A percentile compares a stretch with the other conserved stretches of the same genome.
These are phyloP conservation scores for Tarsius wallacei DNA, from an alignment of 2,797 vertebrate genomes.

Conservation along the genomic window DNA sequence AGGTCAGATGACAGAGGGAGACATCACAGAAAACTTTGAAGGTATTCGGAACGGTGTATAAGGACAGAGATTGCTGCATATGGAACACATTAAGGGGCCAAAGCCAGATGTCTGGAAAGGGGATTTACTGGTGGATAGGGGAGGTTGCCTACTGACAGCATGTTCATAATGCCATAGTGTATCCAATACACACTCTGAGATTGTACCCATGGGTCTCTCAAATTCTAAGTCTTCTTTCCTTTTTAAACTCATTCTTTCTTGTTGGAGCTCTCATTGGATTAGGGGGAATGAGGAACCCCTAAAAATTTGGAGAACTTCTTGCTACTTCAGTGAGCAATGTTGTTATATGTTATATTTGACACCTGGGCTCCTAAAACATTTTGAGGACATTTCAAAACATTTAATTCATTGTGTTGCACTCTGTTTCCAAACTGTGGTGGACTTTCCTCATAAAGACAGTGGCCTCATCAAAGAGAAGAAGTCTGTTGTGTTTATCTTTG, in stretches of 20 bases:
- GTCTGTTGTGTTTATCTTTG: background rate
- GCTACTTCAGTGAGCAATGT: slow-evolving; percentile 55
- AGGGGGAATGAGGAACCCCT: background rate
- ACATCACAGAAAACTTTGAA: background rate
- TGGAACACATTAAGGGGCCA: background rate
- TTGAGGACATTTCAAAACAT: slow-evolving; percentile 62
- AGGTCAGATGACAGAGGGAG: background rate
- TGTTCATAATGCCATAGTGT: background rate
- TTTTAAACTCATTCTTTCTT: slow-evolving; percentile 7
- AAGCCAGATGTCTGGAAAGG: background rate
- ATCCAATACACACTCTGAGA: too few species aligned
- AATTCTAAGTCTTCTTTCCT: slow-evolving; percentile 5
- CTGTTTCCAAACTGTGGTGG: slow-evolving; percentile 33
- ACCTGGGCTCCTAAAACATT: slow-evolving; percentile 23
- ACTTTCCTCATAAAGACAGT: slow-evolving; percentile 52
- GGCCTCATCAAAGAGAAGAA: slow-evolving; percentile 61
- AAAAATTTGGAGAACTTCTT: slow-evolving; percentile 28
- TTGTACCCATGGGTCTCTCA: background rate
- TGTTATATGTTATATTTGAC: background rate
- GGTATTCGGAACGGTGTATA: background rate
- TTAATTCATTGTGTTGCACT: slow-evolving; percentile 49
- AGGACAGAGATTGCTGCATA: background rate
- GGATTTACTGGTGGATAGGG: background rate
- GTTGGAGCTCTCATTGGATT: background rate
- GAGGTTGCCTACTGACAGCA: background rate